phyloP scores from a whole-genome alignment of 92 coral and sea anemone genomes.

The Phenganax stokvisi region DNA sequence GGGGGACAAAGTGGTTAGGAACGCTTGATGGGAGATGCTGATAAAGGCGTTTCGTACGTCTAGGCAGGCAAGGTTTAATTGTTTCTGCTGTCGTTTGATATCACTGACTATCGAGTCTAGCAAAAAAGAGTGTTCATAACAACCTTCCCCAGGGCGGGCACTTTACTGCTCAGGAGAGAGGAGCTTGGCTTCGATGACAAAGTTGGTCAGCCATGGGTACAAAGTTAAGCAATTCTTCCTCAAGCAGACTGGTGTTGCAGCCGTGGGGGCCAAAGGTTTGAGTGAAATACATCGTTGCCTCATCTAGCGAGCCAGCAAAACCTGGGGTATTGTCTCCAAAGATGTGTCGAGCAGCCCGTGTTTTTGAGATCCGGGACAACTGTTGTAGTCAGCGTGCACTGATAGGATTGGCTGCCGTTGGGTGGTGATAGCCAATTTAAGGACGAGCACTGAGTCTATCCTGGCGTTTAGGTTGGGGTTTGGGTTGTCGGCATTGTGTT shows the following conservation, averaged over 20 bases:
- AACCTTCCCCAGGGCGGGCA: background rate
- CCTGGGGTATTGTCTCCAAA: background rate
- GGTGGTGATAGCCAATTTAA: background rate
- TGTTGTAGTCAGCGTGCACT: background rate
- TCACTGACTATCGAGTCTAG: background rate
- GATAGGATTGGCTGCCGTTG: background rate
- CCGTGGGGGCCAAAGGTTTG: background rate
- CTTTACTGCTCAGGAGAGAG: too few relatives aligned
- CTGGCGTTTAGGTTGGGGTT: background rate
- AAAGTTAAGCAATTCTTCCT: background rate
- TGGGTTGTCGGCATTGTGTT: background rate
- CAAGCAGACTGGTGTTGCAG: background rate
- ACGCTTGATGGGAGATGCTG: too few relatives aligned
- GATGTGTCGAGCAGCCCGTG: constrained; percentile 2
- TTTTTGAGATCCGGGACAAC: background rate
- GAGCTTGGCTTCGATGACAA: too few relatives aligned
- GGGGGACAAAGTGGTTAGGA: too few relatives aligned
- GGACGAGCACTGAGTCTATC: background rate
- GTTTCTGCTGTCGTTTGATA: background rate
- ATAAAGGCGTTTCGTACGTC: too few relatives aligned
- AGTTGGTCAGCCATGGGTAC: background rate
- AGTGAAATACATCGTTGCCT: background rate
- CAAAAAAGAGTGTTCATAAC: background rate
- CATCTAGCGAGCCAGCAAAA: background rate
- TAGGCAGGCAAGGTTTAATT: background rate